Evolutionary conservation across 1,140 invertebrate genomes (phyloP).

Genomic region (Araneus ventricosus): DNA sequence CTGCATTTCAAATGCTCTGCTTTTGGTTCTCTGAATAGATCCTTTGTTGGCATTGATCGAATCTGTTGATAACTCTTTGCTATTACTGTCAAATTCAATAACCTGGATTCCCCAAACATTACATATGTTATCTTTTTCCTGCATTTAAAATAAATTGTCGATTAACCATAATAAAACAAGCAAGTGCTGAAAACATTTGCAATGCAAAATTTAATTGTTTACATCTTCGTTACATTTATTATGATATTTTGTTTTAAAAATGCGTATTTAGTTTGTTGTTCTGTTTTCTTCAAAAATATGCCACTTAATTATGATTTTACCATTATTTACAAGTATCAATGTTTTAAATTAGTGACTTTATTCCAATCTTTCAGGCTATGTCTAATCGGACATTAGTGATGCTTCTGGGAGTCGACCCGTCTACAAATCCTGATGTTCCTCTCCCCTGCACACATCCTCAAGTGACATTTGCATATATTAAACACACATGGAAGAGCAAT

Average conservation of each 20-base stretch:
- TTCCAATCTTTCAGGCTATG: slow-evolving; percentile 82
- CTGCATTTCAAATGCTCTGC: no score
- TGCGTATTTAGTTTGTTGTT: neutral
- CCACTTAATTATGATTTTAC: neutral
- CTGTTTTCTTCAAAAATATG: neutral
- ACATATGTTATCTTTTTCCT: no score
- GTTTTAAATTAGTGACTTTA: neutral
- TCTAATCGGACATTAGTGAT: slow-evolving; percentile 95
- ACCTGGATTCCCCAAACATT: no score
- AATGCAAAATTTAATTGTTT: no score
- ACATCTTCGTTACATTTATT: no score
- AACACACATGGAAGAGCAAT: slow-evolving; percentile 94
- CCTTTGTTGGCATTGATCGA: no score
- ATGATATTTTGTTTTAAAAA: no score
- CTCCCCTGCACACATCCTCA: slow-evolving; percentile 89
- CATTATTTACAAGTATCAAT: neutral
- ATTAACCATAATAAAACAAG: neutral
- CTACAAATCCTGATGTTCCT: slow-evolving; percentile 84
- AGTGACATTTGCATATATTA: slow-evolving; percentile 95
- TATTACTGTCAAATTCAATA: no score
- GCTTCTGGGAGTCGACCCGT: slow-evolving; percentile 91
- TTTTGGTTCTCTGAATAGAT: no score
- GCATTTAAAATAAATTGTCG: neutral
- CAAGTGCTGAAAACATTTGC: no score
- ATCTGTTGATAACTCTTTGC: no score